A percentile compares a stretch with the other conserved stretches of the same genome.
phyloP scores from a whole-genome alignment of 53 echinoderm and acorn worm genomes.

The Luidia sarsii region DNA sequence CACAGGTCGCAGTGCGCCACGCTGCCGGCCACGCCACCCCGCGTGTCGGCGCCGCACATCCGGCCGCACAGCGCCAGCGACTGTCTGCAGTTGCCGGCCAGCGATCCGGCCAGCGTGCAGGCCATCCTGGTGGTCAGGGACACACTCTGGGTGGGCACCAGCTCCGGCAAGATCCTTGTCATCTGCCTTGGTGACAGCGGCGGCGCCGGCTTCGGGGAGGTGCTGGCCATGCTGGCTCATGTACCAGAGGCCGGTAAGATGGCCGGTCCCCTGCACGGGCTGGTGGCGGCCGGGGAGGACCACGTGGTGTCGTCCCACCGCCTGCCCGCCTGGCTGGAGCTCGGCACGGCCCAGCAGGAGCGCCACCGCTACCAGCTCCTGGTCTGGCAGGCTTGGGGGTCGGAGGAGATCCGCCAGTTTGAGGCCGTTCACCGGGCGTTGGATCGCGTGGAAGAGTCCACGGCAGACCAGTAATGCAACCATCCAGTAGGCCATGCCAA shows the following conservation, averaged over 20 bases:
- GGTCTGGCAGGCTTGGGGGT: constrained; percentile 59
- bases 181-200: constrained; percentile 4
- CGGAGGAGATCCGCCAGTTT: constrained; percentile 36
- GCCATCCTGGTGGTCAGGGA: constrained; percentile 45
- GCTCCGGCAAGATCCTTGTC: constrained; percentile 37
- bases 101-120: not conserved
- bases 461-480: too few relatives aligned
- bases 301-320: constrained; percentile 41
- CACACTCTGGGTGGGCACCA: constrained; percentile 62
- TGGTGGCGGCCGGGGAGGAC: constrained; percentile 34
- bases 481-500: too few relatives aligned
- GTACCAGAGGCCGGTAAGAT: not conserved
- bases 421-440: constrained; percentile 12
- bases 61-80: too few relatives aligned
- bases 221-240: constrained; percentile 30
- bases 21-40: too few relatives aligned
- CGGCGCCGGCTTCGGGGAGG: constrained; percentile 30
- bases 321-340: not conserved
- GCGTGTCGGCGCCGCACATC: too few relatives aligned
- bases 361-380: constrained; percentile 30
- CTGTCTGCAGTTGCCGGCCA: too few relatives aligned
- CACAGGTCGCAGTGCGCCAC: too few relatives aligned
- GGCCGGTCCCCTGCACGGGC: not conserved
- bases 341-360: not conserved
- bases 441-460: constrained; percentile 12